phyloP scores from a whole-genome alignment of 2,113 vertebrate genomes.

The Toxotes jaculatrix region DNA sequence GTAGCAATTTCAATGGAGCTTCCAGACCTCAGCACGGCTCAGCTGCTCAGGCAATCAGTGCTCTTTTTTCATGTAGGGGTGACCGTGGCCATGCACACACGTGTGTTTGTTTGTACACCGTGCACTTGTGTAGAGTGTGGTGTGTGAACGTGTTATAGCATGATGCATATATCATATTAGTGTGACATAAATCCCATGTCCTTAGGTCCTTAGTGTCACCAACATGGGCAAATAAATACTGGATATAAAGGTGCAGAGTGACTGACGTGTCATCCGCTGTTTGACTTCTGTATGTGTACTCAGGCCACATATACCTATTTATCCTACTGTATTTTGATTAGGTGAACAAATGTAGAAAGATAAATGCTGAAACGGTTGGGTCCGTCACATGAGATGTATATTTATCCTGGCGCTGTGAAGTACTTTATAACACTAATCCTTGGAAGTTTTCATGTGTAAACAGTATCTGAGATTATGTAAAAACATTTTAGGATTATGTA shows the following conservation, averaged over 20 bases:
- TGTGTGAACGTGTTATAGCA: conserved; percentile 46
- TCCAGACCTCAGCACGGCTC: conserved; percentile 76
- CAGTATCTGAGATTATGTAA: conserved; percentile 81
- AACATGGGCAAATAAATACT: conserved; percentile 68
- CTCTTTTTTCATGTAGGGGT: conserved; percentile 19
- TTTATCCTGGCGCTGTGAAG: conserved; percentile 77
- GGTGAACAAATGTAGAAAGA: conserved; percentile 75
- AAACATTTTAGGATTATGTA: conserved; percentile 84
- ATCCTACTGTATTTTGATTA: conserved; percentile 79
- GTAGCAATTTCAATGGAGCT: conserved; percentile 72
- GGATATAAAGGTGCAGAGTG: conserved; percentile 53
- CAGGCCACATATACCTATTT: conserved; percentile 77
- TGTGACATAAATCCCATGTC: conserved; percentile 67
- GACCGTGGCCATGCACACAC: conserved; percentile 40
- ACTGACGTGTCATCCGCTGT: conserved; percentile 72
- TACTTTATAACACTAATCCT: conserved; percentile 75
- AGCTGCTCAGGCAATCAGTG: conserved; percentile 83
- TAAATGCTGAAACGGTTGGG: conserved; percentile 68
- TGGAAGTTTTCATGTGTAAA: conserved; percentile 71
- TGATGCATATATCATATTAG: conserved; percentile 69
- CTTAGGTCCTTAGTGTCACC: conserved; percentile 68
- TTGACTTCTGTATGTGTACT: conserved; percentile 81
- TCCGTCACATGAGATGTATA: conserved; percentile 66
- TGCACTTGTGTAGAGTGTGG: conserved; percentile 39
- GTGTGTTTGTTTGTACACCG: conserved; percentile 67